phyloP scores from a whole-genome alignment of 2,113 vertebrate genomes.

The Rhea americana region DNA sequence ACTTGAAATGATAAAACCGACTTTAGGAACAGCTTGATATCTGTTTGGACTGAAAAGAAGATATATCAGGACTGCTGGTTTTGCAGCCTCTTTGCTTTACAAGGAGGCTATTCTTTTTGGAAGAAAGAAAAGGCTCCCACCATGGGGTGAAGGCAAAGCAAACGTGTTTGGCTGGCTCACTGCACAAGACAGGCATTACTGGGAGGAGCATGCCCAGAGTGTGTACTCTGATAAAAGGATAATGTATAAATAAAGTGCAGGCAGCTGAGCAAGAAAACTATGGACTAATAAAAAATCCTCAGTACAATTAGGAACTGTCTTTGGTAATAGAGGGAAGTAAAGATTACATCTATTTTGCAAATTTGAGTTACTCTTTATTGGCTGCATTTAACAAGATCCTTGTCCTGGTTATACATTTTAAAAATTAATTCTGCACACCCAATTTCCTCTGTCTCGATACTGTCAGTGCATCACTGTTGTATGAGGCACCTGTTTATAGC shows the following conservation, averaged over 20 bases:
- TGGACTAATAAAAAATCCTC: neutral
- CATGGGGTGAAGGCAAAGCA: neutral
- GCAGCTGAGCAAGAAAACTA: neutral
- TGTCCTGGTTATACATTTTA: slow-evolving; percentile 11
- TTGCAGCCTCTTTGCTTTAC: neutral
- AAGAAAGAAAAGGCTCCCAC: neutral
- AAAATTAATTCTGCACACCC: slow-evolving; percentile 36
- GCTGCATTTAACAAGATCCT: neutral
- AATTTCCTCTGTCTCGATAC: neutral
- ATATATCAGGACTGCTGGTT: neutral
- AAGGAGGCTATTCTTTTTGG: neutral
- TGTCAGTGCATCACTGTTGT: neutral
- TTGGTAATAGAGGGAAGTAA: neutral
- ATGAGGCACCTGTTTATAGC: neutral
- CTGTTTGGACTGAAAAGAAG: neutral
- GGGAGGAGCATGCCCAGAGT: neutral
- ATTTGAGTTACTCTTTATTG: neutral
- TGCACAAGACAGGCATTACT: neutral
- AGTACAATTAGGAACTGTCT: slow-evolving; percentile 7
- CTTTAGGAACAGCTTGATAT: neutral
- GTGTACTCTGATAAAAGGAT: neutral
- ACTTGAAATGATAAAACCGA: neutral
- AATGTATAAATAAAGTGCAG: neutral
- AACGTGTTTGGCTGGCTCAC: neutral
- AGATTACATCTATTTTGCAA: neutral